Conservation (phyloP, 2,797 vertebrate species). For the Oreochromis mossambicus region DNA sequence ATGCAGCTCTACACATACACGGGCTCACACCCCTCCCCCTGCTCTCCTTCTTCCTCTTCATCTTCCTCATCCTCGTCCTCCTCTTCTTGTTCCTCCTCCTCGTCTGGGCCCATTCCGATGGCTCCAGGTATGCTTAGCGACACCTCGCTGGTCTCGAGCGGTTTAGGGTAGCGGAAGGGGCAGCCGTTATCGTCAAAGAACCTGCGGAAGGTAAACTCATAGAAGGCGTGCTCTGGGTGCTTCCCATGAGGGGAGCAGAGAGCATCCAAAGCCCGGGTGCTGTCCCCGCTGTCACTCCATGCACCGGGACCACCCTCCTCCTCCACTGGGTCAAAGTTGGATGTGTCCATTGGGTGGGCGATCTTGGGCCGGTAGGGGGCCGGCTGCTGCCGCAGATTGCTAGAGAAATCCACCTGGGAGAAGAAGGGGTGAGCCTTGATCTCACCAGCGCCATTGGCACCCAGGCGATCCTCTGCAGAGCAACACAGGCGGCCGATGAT, state of each 20-base stretch:
- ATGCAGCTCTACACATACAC: constrained; percentile 87
- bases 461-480: constrained; percentile 88
- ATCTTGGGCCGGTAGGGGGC: constrained; percentile 96
- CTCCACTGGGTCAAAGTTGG: constrained; percentile 97
- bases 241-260: constrained; percentile 84
- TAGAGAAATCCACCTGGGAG: constrained; percentile 87
- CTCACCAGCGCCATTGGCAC: constrained; percentile 89
- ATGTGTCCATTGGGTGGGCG: constrained; percentile 97
- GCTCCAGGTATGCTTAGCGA: constrained; percentile 20
- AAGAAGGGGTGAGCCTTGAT: constrained; percentile 96
- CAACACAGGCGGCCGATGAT: constrained; percentile 95
- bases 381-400: constrained; percentile 90
- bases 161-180: constrained; percentile 94
- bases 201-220: constrained; percentile 97
- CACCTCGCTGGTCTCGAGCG: constrained; percentile 69
- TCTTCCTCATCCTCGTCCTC: constrained; percentile 73
- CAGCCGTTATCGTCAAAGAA: constrained; percentile 98
- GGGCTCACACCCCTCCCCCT: constrained; percentile 88
- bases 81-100: constrained; percentile 67
- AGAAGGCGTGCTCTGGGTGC: constrained; percentile 97
- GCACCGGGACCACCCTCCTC: constrained; percentile 84
- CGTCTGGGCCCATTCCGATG: constrained; percentile 63
- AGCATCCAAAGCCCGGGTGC: constrained; percentile 85
- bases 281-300: constrained; percentile 89
- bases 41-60: constrained; percentile 76